Conservation (phyloP, 2,888 invertebrate genomes). For the Iphiclides podalirius region DNA sequence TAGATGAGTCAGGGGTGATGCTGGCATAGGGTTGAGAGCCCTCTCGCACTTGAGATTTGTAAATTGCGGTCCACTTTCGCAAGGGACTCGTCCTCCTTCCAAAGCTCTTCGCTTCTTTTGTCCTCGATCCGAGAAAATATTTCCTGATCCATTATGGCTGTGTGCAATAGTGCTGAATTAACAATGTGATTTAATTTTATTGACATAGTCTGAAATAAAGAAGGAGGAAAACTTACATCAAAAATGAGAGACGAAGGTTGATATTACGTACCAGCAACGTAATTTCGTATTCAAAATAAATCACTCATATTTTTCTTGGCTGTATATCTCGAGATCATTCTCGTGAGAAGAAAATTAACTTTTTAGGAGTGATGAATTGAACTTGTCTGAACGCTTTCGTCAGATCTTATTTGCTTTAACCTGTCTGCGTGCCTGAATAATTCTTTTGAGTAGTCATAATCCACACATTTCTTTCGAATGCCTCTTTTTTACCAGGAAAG, state of each 20-base stretch:
- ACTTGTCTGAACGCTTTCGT: not conserved
- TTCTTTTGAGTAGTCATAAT: too few relatives aligned
- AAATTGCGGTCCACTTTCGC: slow-evolving; percentile 57
- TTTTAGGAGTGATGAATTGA: too few relatives aligned
- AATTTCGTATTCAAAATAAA: too few relatives aligned
- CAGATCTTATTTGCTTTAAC: too few relatives aligned
- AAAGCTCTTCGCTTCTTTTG: slow-evolving; percentile 48
- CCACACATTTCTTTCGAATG: too few relatives aligned
- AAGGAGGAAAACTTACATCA: not conserved
- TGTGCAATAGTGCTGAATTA: slow-evolving; percentile 16
- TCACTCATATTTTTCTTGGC: too few relatives aligned
- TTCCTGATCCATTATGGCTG: slow-evolving; percentile 24
- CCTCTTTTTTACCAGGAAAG: too few relatives aligned
- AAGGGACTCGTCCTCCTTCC: slow-evolving; percentile 46
- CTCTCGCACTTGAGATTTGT: slow-evolving; percentile 63
- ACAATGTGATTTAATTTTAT: slow-evolving; percentile 3
- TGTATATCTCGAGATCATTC: too few relatives aligned
- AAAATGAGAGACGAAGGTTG: too few relatives aligned
- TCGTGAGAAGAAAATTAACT: too few relatives aligned
- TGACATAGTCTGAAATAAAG: not conserved
- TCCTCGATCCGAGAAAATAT: slow-evolving; percentile 39
- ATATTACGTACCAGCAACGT: too few relatives aligned
- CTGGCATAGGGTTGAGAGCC: slow-evolving; percentile 56
- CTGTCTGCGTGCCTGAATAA: too few relatives aligned
- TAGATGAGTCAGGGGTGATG: slow-evolving; percentile 36